Evolutionary conservation across 2,888 invertebrate species (phyloP).

Genomic region (Volucella zonaria): DNA sequence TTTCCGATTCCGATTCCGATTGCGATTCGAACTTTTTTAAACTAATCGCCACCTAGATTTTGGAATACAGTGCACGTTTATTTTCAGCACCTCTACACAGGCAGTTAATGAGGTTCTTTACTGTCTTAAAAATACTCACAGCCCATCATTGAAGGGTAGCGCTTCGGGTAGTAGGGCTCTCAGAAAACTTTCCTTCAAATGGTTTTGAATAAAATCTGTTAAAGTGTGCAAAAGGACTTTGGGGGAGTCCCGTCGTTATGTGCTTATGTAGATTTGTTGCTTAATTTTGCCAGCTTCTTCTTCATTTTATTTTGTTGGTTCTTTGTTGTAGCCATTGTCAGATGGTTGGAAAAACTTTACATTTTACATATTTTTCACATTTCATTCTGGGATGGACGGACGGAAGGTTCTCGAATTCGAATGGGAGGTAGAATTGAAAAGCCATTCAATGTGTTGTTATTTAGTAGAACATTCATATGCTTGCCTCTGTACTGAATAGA

Average conservation of each 20-base stretch:
- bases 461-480: slow-evolving; percentile 26
- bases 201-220: slow-evolving; percentile 64
- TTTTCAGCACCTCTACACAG: slow-evolving; percentile 6
- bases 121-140: slow-evolving; percentile 7
- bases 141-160: neutral
- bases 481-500: neutral
- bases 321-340: neutral
- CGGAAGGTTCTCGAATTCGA: neutral
- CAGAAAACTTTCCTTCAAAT: slow-evolving; percentile 54
- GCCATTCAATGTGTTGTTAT: slow-evolving; percentile 42
- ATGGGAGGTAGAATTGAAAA: slow-evolving; percentile 14
- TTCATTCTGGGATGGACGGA: neutral
- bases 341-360: slow-evolving; percentile 37
- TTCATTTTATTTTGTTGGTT: neutral
- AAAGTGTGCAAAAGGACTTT: slow-evolving; percentile 54
- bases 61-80: slow-evolving; percentile 1
- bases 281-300: slow-evolving; percentile 25
- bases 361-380: slow-evolving; percentile 13
- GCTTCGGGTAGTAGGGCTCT: neutral
- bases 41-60: slow-evolving; percentile 15
- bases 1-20: slow-evolving; percentile 4
- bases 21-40: too few species aligned
- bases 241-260: slow-evolving; percentile 26
- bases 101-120: slow-evolving; percentile 52
- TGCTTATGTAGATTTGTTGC: slow-evolving; percentile 70